A percentile compares a stretch with the other conserved stretches of the same genome.
These are phyloP conservation scores for Ptychodera flava DNA, from an alignment of 35 echinoderm and acorn worm species.

Conservation along the genomic window DNA sequence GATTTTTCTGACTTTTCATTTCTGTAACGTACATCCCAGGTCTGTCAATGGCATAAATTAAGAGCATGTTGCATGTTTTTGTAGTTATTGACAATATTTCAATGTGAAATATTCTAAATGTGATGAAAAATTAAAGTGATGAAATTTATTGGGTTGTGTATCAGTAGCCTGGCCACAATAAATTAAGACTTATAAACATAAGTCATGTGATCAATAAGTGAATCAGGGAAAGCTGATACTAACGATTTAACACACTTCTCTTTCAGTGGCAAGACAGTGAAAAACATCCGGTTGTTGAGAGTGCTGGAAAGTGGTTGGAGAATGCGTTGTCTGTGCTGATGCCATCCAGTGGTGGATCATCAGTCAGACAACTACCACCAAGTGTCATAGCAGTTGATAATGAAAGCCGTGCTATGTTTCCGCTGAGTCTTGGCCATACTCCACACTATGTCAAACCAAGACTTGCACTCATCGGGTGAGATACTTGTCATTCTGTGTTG, in stretches of 20 bases:
- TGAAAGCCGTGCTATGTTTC: conserved; percentile 80
- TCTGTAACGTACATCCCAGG: too few relatives aligned
- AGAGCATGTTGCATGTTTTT: conserved; percentile 1
- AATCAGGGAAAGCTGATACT: too few relatives aligned
- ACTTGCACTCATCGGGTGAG: conserved; percentile 95
- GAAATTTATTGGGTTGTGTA: conserved; percentile 5
- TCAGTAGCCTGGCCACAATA: too few relatives aligned
- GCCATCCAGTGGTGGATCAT: conserved; percentile 57
- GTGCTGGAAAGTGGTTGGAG: conserved; percentile 54
- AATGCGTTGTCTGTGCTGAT: conserved; percentile 42
- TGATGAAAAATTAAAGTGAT: neutral
- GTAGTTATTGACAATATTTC: neutral
- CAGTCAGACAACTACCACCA: conserved; percentile 83
- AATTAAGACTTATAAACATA: too few relatives aligned
- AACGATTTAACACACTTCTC: too few relatives aligned
- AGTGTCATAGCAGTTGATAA: conserved; percentile 62
- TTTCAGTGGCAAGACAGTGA: conserved; percentile 88
- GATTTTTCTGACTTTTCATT: too few relatives aligned
- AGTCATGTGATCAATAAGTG: too few relatives aligned
- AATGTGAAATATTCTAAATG: neutral
- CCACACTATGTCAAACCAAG: conserved; percentile 78
- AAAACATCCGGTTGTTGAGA: conserved; percentile 40
- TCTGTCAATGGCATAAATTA: too few relatives aligned
- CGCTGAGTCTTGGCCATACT: conserved; percentile 84
- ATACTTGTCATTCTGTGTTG: too few relatives aligned